Conservation (phyloP, 2,888 invertebrate species). For the Chydorus sphaericus region DNA sequence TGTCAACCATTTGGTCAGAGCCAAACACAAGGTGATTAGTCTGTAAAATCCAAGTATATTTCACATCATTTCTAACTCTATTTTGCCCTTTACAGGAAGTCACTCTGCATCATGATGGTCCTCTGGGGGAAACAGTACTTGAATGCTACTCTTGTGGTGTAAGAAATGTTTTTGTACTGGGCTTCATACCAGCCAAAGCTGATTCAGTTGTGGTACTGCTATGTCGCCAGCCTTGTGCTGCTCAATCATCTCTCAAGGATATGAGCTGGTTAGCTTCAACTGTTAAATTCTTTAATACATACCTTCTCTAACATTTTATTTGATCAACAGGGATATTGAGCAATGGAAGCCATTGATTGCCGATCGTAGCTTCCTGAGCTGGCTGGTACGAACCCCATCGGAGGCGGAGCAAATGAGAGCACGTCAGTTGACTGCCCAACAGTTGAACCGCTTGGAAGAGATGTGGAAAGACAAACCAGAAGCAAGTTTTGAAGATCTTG, state of each 20-base stretch:
- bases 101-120: constrained; percentile 90
- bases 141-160: constrained; percentile 99
- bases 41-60: background rate
- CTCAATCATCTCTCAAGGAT: constrained; percentile 90
- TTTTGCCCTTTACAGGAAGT: constrained; percentile 48
- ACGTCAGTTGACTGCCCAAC: constrained; percentile 89
- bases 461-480: constrained; percentile 97
- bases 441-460: constrained; percentile 95
- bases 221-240: constrained; percentile 95
- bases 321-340: constrained; percentile 61
- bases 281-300: background rate
- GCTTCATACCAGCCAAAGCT: constrained; percentile 97
- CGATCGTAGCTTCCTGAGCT: constrained; percentile 87
- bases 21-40: constrained; percentile 67
- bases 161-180: constrained; percentile 92
- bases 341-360: constrained; percentile 97
- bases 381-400: constrained; percentile 94
- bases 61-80: background rate
- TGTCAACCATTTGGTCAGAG: constrained; percentile 93
- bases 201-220: constrained; percentile 94
- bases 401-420: constrained; percentile 92
- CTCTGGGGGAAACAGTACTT: constrained; percentile 89
- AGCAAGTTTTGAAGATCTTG: constrained; percentile 93
- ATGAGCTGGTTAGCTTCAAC: constrained; percentile 70
- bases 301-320: constrained; percentile 10